Percentiles rank a stretch among this genome's conserved stretches.
Evolutionary conservation across 37 sponge, comb jelly and placozoan species (phyloP).

Genomic region (Petrosia ficiformis): DNA sequence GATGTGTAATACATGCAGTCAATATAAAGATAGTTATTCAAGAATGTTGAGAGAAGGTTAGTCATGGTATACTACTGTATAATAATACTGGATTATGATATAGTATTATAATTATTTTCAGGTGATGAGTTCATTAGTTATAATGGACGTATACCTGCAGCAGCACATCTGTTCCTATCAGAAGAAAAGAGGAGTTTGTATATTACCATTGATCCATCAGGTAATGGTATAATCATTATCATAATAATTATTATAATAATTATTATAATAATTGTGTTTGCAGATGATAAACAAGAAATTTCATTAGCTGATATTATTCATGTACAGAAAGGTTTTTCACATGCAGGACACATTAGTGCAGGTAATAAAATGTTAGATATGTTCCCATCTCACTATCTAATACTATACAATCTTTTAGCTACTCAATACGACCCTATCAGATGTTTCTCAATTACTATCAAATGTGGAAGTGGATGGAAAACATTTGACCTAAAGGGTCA

Average conservation of each 20-base stretch:
- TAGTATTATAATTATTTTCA: neutral
- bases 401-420: neutral
- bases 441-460: constrained; percentile 29
- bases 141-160: neutral
- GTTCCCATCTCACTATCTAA: neutral
- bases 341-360: neutral
- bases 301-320: neutral
- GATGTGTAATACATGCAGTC: constrained; percentile 18
- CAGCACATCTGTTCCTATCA: constrained; percentile 20
- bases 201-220: neutral
- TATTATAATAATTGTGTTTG: neutral
- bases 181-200: neutral
- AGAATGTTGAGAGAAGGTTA: constrained; percentile 13
- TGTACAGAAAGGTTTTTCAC: constrained; percentile 41
- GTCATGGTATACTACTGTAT: neutral
- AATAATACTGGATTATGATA: neutral
- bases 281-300: neutral
- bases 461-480: neutral
- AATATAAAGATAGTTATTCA: constrained; percentile 7
- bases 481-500: constrained; percentile 26
- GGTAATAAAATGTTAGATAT: neutral
- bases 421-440: constrained; percentile 44
- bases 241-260: neutral
- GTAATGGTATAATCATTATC: neutral
- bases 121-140: constrained; percentile 37